Evolutionary conservation across 30 jellyfish, hydroid and myxozoan genomes (phyloP), one percentile per base, ranked within the genome.

Genomic region (Aurelia coerulea): DNA sequence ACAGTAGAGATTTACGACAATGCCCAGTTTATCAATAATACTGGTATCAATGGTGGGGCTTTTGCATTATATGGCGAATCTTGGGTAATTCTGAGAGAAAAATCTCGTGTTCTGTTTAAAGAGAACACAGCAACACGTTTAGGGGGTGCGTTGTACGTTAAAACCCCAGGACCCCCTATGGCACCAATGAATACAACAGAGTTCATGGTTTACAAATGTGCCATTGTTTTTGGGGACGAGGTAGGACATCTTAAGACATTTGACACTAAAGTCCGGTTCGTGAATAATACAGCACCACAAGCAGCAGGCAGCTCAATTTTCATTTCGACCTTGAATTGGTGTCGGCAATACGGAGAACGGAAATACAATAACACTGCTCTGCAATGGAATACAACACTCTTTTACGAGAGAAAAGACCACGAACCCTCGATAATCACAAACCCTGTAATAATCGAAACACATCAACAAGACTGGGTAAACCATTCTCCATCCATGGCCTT

Each of bases 1-100:
- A 64, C 90, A 2, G 65, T 76, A 62, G 80, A 60, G 34, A 35
- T 83, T 10, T 87, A 19, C 68, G 88, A 73, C 19, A 34, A 62
- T 42, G 84, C 72, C 16, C 19, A 14, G 7, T 90, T 90, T 49
- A 14, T 41, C 15, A 73, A 72, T 16, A 90, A 90, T 63, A 37
- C 74, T 66, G 97, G 97, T 17, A 33, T 90, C 16, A 77, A 90
- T 49, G 97, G 97, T 19, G 97, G 97, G 59, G 94, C 95, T 0
- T 23, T 90, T 17, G 97, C 97, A 23, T 60, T 85, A 12, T 90
- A 90, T 84, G 97, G 95, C n/a, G 83, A 78, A 13, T 90, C 97
- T 0, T 82, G 49, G 46, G 37, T 90, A 3, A 65, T 74, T 14
- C 62, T 90, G 18, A 46, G 67, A 14, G 89, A 90, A 71, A 53